These are phyloP conservation scores for Lasioglossum lativentre DNA, from an alignment of 2,888 invertebrate species.

Conservation along the genomic window DNA sequence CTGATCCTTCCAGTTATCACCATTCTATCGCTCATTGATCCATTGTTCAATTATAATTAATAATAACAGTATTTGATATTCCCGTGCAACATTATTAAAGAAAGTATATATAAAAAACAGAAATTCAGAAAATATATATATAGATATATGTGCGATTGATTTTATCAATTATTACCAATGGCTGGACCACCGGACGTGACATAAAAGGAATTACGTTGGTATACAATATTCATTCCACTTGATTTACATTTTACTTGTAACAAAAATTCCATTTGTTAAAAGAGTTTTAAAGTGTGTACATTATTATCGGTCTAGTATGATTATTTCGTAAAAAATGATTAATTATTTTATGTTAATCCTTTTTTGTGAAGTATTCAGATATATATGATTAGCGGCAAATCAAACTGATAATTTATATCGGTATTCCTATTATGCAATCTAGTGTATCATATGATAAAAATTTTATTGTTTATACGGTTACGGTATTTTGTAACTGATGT, in stretches of 20 bases:
- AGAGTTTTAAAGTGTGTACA: slow-evolving; percentile 43
- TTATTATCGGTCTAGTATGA: slow-evolving; percentile 30
- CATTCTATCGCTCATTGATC: too few species aligned
- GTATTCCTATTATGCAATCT: slow-evolving; percentile 12
- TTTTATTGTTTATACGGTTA: slow-evolving; percentile 37
- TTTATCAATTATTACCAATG: too few species aligned
- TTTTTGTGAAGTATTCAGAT: slow-evolving; percentile 12
- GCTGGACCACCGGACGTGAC: too few species aligned
- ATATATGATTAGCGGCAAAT: slow-evolving; percentile 3
- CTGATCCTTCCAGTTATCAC: too few species aligned
- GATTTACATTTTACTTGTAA: slow-evolving; percentile 46
- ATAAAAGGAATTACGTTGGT: neutral
- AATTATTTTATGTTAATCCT: slow-evolving; percentile 13
- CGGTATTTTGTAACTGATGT: slow-evolving; percentile 29
- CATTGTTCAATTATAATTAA: too few species aligned
- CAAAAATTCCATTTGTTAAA: slow-evolving; percentile 32
- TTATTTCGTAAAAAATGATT: slow-evolving; percentile 37
- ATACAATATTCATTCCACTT: slow-evolving; percentile 40
- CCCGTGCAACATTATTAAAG: too few species aligned
- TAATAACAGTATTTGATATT: too few species aligned
- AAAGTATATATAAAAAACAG: too few species aligned
- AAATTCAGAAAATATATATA: too few species aligned
- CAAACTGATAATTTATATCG: slow-evolving; percentile 33
- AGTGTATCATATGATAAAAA: slow-evolving; percentile 13
- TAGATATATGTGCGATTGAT: too few species aligned